Base-by-base conservation (phyloP, 1,140 invertebrate genomes). In the Alviniconcha marisindica region DNA sequence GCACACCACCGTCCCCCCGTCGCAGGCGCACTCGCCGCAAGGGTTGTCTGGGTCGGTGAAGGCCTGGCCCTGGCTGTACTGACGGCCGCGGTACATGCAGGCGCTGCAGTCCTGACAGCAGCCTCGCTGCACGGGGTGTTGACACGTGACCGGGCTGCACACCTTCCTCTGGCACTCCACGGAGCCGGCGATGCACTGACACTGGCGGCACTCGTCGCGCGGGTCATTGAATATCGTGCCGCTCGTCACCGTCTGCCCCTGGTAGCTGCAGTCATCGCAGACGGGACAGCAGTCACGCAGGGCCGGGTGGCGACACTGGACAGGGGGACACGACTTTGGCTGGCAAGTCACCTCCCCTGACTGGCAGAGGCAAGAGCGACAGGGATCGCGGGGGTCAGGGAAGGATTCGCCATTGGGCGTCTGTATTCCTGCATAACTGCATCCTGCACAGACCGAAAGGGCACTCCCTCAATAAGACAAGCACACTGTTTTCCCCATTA, bases 71-170 rank as follows among this genome's bases (percentile, higher is more conserved):
- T 88, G 85, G 12, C 24, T 81, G 36, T 86, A 87, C 3, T 83
- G 33, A 21, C 63, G 82, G 14, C 87, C 87, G 12, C 87, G 60
- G 69, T 87, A 90, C 7, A 83, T 36, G 86, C 91, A 92, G 69
- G 85, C 81, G 0, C 73, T 83, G 86, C 90, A 92, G 24, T 85
- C 87, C 48, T 87, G 84, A 83, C 90, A 92, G 82, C 90, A 91
- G 14, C 86, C 81, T 7, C 81, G 80, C 21, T 78, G 63, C 24
- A 83, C 82, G 31, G 90, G 88, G 69, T 88, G 82, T 2, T 82
- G 54, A 80, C 90, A 91, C 15, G 77, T 77, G 7, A 86, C 85
- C 3, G 81, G 28, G 21, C 83, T 81, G 56, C 86, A 88, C 28
- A 66, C 36, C 24, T 77, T 85, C 36, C 51, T n/a, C 63, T 40